Evolutionary conservation across 2,888 invertebrate species (phyloP).

Genomic region (Stenchaetothrips biformis): DNA sequence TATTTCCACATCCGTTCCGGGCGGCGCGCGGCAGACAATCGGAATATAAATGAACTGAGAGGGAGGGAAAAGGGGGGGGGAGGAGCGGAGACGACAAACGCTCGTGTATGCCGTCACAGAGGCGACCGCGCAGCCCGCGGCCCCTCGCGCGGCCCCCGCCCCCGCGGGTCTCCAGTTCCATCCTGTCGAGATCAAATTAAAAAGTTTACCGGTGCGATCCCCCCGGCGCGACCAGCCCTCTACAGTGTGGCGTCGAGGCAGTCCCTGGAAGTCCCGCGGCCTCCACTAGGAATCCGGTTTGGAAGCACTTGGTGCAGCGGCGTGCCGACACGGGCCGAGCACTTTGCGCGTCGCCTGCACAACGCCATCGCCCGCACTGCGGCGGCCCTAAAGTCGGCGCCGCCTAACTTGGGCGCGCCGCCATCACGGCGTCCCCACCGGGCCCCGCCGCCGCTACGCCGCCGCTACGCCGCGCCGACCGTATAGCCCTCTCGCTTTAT

Average conservation of each 20-base stretch:
- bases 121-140: background rate
- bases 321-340: background rate
- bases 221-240: background rate
- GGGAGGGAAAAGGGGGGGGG: background rate
- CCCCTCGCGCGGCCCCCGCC: background rate
- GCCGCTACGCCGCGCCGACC: background rate
- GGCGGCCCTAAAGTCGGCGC: too few relatives aligned
- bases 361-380: too few relatives aligned
- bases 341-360: background rate
- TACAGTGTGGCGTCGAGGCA: background rate
- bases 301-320: background rate
- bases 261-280: background rate
- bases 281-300: background rate
- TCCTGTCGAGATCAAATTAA: constrained; percentile 12
- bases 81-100: background rate
- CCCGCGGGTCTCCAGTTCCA: background rate
- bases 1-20: background rate
- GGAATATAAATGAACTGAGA: background rate
- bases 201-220: constrained; percentile 21
- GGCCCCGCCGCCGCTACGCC: background rate
- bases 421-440: background rate
- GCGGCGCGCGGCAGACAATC: background rate
- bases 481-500: too few relatives aligned
- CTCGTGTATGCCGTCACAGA: background rate
- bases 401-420: background rate